These are phyloP conservation scores for Conus ventricosus DNA, from an alignment of 1,140 invertebrate genomes.

Conservation along the genomic window DNA sequence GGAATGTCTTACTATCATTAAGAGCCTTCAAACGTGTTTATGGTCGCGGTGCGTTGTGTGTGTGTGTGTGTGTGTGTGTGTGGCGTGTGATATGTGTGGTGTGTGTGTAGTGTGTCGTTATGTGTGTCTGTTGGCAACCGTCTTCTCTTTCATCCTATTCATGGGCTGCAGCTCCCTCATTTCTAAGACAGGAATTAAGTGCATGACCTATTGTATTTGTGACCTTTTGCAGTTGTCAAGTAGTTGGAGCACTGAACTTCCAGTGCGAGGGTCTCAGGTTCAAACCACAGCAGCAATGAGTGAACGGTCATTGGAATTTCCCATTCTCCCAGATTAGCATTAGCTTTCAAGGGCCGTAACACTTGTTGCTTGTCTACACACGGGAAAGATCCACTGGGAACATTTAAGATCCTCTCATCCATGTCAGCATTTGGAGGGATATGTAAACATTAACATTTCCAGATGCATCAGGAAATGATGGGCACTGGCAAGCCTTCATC, in stretches of 20 bases:
- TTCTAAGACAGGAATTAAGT: background rate
- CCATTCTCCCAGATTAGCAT: no score
- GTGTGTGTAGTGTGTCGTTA: background rate
- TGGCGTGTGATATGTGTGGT: background rate
- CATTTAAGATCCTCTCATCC: no score
- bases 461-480: no score
- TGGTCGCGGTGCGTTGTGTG: background rate
- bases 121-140: background rate
- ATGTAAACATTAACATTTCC: no score
- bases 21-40: background rate
- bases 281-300: no score
- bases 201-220: background rate
- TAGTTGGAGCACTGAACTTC: background rate
- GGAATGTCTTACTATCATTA: no score
- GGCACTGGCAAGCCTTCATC: no score
- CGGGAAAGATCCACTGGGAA: no score
- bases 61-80: background rate
- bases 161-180: background rate
- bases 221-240: background rate
- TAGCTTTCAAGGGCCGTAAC: no score
- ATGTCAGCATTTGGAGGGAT: no score
- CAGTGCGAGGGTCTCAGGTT: background rate
- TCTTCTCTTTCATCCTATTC: background rate
- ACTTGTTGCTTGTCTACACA: no score
- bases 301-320: no score